Base-by-base conservation (phyloP, 2,888 invertebrate species). In the Glyphotaelius pellucidus region DNA sequence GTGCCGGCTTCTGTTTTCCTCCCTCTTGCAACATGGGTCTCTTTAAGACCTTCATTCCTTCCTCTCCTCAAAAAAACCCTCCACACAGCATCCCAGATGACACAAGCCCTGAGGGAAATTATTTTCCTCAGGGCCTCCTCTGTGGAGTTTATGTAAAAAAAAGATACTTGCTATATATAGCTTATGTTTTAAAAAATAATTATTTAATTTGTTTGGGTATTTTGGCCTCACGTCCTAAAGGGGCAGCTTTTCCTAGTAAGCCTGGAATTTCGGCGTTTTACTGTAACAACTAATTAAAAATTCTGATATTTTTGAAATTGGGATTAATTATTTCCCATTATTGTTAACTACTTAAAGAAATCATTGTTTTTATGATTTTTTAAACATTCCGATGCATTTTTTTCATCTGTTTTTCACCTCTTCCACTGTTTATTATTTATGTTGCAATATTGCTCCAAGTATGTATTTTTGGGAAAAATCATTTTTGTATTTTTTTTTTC, bases 401-500 rank as follows among this genome's bases (percentile, higher is more conserved):
- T 67, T 67, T 67, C 67, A 67, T 67, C 67, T 67, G 7, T 67
- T 25, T 67, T 67, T 67, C 67, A 67, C 67, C 67, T 67, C 67
- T 67, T 67, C 67, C 67, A 67, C 67, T 67, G n/a, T 67, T 67
- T 67, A 67, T 67, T 67, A 67, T 81, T 81, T 81, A 81, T 81
- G 14, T 81, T 81, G 81, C 81, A 81, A 81, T 31, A 81, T 32
- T 81, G 81, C 32, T 81, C 31, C 81, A 31, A 5, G 32, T 31
- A 31, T 81, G 19, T 81, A 31, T 81, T 32, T 81, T 81, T 31
- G 19, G 19, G 4, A 32, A 81, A 4, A 5, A 81, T 81, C 32
- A 81, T 81, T 81, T 81, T 67, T 67, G 67, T n/a, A 5, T 7
- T 4, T 67, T 67, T 67, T 67, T 67, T 67, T 67, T 67, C n/a